Evolutionary conservation across 2,888 invertebrate genomes (phyloP), one percentile per base, ranked within the genome.

Genomic region (Acleris holmiana): DNA sequence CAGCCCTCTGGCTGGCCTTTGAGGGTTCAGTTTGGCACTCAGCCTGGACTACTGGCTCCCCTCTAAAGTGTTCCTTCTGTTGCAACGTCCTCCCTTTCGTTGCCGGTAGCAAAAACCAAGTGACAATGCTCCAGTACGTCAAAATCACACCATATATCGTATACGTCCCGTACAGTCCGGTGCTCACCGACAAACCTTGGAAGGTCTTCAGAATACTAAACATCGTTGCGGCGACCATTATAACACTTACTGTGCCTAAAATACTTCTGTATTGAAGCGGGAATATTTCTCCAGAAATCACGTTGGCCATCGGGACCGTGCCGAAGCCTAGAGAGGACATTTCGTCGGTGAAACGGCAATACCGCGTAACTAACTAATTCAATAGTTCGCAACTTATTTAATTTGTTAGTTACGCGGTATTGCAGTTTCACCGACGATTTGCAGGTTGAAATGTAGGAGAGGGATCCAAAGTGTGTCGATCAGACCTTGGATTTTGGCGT

Each of bases 281-380:
- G 69, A 94, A 94, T 2, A 95, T 81, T 76, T 95, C 95, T 0
- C 94, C 94, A 59, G 93, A 91, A 84, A 95, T 88, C 19, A 94
- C 91, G 90, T 94, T 95, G 0, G 94, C 94, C 59, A 95, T 73
- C 0, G 94, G 93, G 17, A 93, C 78, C 46, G 92, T 73, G 1
- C 94, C 93, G 13, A 91, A 75, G n/a, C 85, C 81, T 15, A 91
- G 79, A 54, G 88, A 87, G 3, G 82, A 78, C 15, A 91, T 89
- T n/a, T n/a, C n/a, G n/a, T n/a, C n/a, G n/a, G n/a, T n/a, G n/a
- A n/a, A n/a, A n/a, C n/a, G n/a, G n/a, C n/a, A n/a, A n/a, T n/a
- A n/a, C n/a, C n/a, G n/a, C n/a, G n/a, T n/a, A n/a, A n/a, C n/a
- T n/a, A n/a, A n/a, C n/a, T n/a, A n/a, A n/a, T n/a, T n/a, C n/a